Base-by-base conservation (phyloP, 2,797 vertebrate genomes). In the Takifugu rubripes region DNA sequence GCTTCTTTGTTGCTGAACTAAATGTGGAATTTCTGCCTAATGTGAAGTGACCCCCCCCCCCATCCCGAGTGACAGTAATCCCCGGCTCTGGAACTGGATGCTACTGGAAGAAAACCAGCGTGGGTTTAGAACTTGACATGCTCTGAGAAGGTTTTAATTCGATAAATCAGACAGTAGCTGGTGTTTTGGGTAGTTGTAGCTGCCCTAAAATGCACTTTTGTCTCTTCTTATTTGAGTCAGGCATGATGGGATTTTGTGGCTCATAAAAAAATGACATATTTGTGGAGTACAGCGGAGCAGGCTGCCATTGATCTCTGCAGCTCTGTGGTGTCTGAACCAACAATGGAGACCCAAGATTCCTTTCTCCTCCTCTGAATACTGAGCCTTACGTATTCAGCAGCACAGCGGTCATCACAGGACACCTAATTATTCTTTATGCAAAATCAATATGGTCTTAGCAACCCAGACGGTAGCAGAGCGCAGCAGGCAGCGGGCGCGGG, bases 381-480 rank as follows among this genome's bases (percentile, higher is more conserved):
- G 69, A 51, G 2, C 11, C 67, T 42, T 40, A 4, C 36, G 67
- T 67, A 76, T 81, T 82, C 72, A 78, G 67, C 71, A 46, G 57
- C 59, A 68, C 74, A 68, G 51, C 42, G 16, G 63, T 69, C 74
- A 66, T 73, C 71, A 78, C 80, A 70, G 73, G 74, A 74, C 66
- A 68, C 78, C 85, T 85, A 78, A 87, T 89, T 88, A 81, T 81
- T 69, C 76, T 79, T 84, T 75, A 87, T 87, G 81, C 74, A 57
- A 72, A 86, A 90, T 90, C 88, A 77, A 83, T 89, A 83, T 64
- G 74, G 70, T 82, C 78, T 68, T 44, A 52, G 70, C 74, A 66
- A 70, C 50, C 54, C 47, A 58, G 59, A 54, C 47, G 1, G 36
- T 40, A 47, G 26, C 59, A 61, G 21, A 29, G 21, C 24, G 42